These are phyloP conservation scores for Phyllotreta striolata DNA, from an alignment of 2,888 invertebrate species.

Conservation along the genomic window DNA sequence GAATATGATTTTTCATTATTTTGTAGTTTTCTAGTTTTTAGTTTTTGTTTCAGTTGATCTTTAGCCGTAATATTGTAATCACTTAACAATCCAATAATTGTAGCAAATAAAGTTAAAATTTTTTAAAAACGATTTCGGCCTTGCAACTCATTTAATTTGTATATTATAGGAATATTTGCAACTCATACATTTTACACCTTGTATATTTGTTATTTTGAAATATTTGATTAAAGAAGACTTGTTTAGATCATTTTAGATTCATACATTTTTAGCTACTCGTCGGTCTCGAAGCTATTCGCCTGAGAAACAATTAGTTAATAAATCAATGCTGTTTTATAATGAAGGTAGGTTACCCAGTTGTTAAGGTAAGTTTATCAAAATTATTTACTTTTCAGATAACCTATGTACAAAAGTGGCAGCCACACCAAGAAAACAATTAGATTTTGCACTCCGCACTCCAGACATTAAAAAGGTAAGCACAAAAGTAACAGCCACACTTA, in stretches of 20 bases:
- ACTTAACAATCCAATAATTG: too few relatives aligned
- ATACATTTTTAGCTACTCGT: slow-evolving; percentile 22
- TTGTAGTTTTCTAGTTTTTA: too few relatives aligned
- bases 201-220: slow-evolving; percentile 10
- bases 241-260: slow-evolving; percentile 15
- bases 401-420: slow-evolving; percentile 15
- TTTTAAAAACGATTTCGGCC: too few relatives aligned
- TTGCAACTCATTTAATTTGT: too few relatives aligned
- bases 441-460: neutral
- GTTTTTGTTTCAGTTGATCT: too few relatives aligned
- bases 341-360: slow-evolving; percentile 11
- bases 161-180: slow-evolving; percentile 9
- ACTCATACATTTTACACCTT: slow-evolving; percentile 16
- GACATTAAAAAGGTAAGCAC: too few relatives aligned
- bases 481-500: slow-evolving; percentile 2
- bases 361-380: slow-evolving; percentile 10
- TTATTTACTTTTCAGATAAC: slow-evolving; percentile 20
- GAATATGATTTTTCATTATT: too few relatives aligned
- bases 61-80: too few relatives aligned
- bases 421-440: slow-evolving; percentile 7
- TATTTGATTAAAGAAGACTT: slow-evolving; percentile 2
- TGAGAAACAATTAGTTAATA: slow-evolving; percentile 15
- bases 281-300: slow-evolving; percentile 20
- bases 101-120: too few relatives aligned
- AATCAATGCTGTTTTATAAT: slow-evolving; percentile 12